These are phyloP conservation scores for Zootermopsis nevadensis DNA, from an alignment of 2,888 invertebrate genomes.

Conservation along the genomic window DNA sequence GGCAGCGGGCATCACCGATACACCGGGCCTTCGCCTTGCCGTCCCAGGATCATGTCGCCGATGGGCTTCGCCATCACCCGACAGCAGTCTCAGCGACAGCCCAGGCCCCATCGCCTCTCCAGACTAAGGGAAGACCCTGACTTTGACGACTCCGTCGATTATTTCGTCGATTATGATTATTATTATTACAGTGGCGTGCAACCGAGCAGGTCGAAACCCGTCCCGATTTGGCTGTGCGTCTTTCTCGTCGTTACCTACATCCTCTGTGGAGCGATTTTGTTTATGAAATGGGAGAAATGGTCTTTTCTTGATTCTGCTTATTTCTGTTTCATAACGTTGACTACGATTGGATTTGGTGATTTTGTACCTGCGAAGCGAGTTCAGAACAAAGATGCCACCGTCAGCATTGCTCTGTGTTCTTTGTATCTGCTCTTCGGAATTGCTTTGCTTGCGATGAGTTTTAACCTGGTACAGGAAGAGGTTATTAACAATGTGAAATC, in stretches of 20 bases:
- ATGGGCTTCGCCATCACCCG: slow-evolving; percentile 74
- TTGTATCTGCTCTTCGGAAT: slow-evolving; percentile 95
- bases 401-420: slow-evolving; percentile 87
- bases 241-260: slow-evolving; percentile 91
- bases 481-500: slow-evolving; percentile 89
- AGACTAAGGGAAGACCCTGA: slow-evolving; percentile 24
- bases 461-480: slow-evolving; percentile 95
- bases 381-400: slow-evolving; percentile 62
- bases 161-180: slow-evolving; percentile 54
- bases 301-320: slow-evolving; percentile 88
- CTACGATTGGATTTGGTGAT: slow-evolving; percentile 94
- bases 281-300: slow-evolving; percentile 89
- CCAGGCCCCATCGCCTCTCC: not conserved
- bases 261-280: slow-evolving; percentile 87
- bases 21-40: slow-evolving; percentile 53
- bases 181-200: slow-evolving; percentile 58
- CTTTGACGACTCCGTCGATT: slow-evolving; percentile 44
- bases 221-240: slow-evolving; percentile 91
- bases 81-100: slow-evolving; percentile 58
- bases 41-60: slow-evolving; percentile 75
- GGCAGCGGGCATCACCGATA: not conserved
- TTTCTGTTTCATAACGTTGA: slow-evolving; percentile 93
- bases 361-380: slow-evolving; percentile 86
- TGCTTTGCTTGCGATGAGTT: slow-evolving; percentile 94
- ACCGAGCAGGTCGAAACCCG: slow-evolving; percentile 70